These are phyloP conservation scores for Enhydra lutris DNA, from an alignment of 2,113 vertebrate genomes.

Conservation along the genomic window DNA sequence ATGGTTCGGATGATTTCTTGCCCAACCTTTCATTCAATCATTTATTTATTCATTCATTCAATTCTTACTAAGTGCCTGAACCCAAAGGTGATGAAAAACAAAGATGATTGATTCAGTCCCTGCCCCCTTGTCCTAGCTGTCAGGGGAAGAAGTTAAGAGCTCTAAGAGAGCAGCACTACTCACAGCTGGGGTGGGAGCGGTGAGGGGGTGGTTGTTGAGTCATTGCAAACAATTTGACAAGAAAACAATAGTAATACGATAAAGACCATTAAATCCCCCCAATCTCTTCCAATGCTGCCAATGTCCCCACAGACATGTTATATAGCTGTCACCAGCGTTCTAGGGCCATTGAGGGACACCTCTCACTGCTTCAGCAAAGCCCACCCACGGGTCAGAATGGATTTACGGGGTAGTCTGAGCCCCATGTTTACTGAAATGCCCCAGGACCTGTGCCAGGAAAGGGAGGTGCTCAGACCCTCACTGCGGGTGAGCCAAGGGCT, in stretches of 20 bases:
- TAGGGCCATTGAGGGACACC: not conserved
- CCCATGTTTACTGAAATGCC: not conserved
- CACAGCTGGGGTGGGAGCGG: not conserved
- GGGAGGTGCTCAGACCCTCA: not conserved
- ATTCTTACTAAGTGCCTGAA: not conserved
- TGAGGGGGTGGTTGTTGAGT: not conserved
- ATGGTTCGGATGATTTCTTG: not conserved
- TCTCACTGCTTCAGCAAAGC: not conserved
- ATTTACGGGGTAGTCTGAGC: not conserved
- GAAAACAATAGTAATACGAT: not conserved
- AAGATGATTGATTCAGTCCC: not conserved
- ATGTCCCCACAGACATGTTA: not conserved
- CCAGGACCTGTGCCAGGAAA: not conserved
- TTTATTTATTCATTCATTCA: not conserved
- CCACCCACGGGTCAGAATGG: not conserved
- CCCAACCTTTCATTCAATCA: not conserved
- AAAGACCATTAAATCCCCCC: not conserved
- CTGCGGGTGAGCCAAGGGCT: not conserved
- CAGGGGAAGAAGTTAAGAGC: not conserved
- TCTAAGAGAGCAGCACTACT: not conserved
- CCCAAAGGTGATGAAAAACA: not conserved
- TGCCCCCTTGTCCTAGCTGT: not conserved
- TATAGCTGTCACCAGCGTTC: not conserved
- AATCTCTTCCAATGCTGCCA: not conserved
- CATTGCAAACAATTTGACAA: not conserved